Evolutionary conservation across 2,888 invertebrate genomes (phyloP).

Genomic region (Drosophila buzzatii): DNA sequence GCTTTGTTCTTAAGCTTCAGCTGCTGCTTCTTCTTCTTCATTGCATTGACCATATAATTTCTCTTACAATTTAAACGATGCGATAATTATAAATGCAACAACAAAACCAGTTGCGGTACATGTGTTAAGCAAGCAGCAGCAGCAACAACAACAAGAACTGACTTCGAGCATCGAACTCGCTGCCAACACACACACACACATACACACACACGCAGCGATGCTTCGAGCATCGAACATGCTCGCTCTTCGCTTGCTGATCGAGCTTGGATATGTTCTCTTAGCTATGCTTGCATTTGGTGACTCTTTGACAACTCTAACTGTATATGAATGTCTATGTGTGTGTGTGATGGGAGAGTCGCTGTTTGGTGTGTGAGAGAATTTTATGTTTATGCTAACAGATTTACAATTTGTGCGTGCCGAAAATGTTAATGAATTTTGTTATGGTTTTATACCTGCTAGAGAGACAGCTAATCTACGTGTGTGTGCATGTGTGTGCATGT

Average conservation of each 20-base stretch:
- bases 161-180: constrained; percentile 22
- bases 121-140: constrained; percentile 20
- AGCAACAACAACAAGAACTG: constrained; percentile 6
- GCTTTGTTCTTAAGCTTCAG: background rate
- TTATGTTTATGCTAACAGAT: constrained; percentile 77
- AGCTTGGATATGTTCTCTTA: constrained; percentile 22
- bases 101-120: constrained; percentile 26
- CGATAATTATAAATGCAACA: constrained; percentile 35
- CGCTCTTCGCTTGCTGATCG: constrained; percentile 1
- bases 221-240: constrained; percentile 10
- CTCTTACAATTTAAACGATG: constrained; percentile 24
- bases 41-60: constrained; percentile 12
- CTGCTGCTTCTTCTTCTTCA: background rate
- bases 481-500: background rate
- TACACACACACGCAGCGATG: background rate
- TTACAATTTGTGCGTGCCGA: constrained; percentile 78
- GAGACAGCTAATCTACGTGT: constrained; percentile 2
- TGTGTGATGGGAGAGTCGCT: constrained; percentile 26
- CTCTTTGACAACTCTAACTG: constrained; percentile 28
- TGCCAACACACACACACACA: background rate
- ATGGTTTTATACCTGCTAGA: constrained; percentile 51
- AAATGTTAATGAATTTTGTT: constrained; percentile 76
- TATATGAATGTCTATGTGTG: constrained; percentile 9
- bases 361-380: constrained; percentile 47
- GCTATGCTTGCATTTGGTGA: constrained; percentile 31